Evolutionary conservation across 2,797 vertebrate genomes (phyloP), one percentile per base, ranked within the genome.

Genomic region (Argyrosomus regius): DNA sequence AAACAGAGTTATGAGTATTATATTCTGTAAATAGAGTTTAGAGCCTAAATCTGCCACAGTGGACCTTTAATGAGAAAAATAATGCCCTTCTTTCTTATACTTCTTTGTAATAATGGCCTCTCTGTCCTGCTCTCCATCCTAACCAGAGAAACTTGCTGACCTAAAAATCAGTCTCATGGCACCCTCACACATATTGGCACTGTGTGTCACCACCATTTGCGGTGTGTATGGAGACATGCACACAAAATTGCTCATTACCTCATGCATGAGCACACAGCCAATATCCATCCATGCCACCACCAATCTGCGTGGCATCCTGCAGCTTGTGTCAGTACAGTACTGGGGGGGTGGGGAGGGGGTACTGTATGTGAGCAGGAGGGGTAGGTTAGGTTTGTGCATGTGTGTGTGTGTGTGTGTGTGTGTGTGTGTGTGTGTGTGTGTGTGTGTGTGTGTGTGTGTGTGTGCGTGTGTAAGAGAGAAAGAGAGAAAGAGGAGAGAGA

Each of bases 251-350:
- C 52, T 72, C 17, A 1, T 22, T 56, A 22, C 57, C 28, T 70
- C 53, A 56, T 71, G 56, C 78, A 81, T 48, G 68, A 81, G 69
- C 72, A 71, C 64, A 64, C 58, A 74, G 63, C 65, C 72, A 24
- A 78, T 71, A 78, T 8, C 54, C 58, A 66, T 46, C 76, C 60
- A 61, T 41, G 49, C 71, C 20, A n/a, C 52, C 60, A 35, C 43
- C 61, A 26, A 39, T 60, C 58, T 64, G 75, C 59, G 56, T 12
- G 48, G 56, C 81, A 41, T 57, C 66, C 58, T 75, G 39, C 17
- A 13, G 75, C 57, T 73, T 52, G 69, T 74, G 66, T 50, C 0
- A 50, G 59, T 28, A 12, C 64, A 52, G 73, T 60, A 28, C 43
- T 70, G 7, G 41, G 5, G 66, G 24, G 69, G 49, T 13, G 28